Percentiles rank a stretch among this genome's conserved stretches.
These are phyloP conservation scores for Nomada ferruginata DNA, from an alignment of 2,888 invertebrate species.

Conservation along the genomic window DNA sequence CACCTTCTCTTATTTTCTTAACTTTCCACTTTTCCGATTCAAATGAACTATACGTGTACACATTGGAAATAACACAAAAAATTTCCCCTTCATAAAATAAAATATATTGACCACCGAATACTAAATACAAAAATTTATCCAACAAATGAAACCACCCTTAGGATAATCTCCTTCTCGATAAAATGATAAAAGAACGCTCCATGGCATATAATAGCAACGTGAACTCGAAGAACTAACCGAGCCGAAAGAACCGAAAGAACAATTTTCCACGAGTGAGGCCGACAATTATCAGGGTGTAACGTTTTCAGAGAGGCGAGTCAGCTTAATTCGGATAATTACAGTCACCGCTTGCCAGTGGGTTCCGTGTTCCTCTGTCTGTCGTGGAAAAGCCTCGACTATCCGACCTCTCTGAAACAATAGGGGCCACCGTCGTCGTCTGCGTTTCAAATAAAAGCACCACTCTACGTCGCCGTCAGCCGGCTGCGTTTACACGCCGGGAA, in stretches of 20 bases:
- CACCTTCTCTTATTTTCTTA: background rate
- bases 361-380: constrained; percentile 1
- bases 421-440: constrained; percentile 30
- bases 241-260: background rate
- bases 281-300: constrained; percentile 21
- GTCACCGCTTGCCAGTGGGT: background rate
- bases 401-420: constrained; percentile 50
- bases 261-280: constrained; percentile 3
- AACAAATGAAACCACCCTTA: too few species aligned
- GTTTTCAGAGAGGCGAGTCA: constrained; percentile 11
- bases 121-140: too few species aligned
- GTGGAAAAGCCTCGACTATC: constrained; percentile 22
- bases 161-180: too few species aligned
- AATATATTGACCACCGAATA: too few species aligned
- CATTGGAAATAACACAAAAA: too few species aligned
- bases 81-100: too few species aligned
- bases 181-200: too few species aligned
- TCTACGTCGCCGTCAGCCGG: background rate
- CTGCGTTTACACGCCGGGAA: constrained; percentile 48
- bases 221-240: background rate
- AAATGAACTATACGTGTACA: background rate
- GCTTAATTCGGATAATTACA: constrained; percentile 47
- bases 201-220: too few species aligned
- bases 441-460: constrained; percentile 38
- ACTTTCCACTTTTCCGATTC: background rate